Base-by-base conservation (phyloP, 2,113 vertebrate genomes). In the Cynocephalus volans region DNA sequence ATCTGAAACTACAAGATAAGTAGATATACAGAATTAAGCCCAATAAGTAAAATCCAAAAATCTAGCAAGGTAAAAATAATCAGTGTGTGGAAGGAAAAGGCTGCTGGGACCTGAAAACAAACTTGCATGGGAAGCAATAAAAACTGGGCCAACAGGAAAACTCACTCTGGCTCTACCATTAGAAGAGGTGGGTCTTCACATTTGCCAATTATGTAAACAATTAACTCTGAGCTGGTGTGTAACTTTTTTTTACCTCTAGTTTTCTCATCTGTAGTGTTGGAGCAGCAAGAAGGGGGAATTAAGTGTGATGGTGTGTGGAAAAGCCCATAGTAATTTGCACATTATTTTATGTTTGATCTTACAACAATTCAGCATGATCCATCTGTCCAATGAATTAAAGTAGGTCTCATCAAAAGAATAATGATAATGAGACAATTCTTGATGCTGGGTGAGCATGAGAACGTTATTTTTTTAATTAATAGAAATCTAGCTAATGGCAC, bases 381-480 rank as follows among this genome's bases (percentile, higher is more conserved):
- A 69, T 86, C 69, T 97, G 56, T 64, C 83, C 19, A 91, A 5
- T 50, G 48, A 85, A 72, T 90, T 58, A 48, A 91, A 88, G 18
- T 56, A 65, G 56, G 56, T 62, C 60, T 65, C 36, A 56, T 52
- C 36, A 54, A 79, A 97, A 82, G 33, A 88, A 79, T 86, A 83
- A 60, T 4, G 26, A 33, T 69, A 83, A 87, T 64, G 50, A 96
- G 75, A 73, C 14, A n/a, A 70, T 83, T n/a, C 50, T 18, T 50
- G 52, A 86, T 54, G 33, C 82, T 33, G 58, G 76, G 64, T 95
- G 48, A 95, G 41, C 62, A 89, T 48, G 69, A 93, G 28, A 87
- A 80, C 23, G 54, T 82, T 65, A 45, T 41, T 77, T 76, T 92
- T 94, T 93, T 91, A 97, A 93, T 96, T 95, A 84, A 79, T 79